These are phyloP conservation scores for Pteromalus puparum DNA, from an alignment of 1,140 invertebrate genomes.

Conservation along the genomic window DNA sequence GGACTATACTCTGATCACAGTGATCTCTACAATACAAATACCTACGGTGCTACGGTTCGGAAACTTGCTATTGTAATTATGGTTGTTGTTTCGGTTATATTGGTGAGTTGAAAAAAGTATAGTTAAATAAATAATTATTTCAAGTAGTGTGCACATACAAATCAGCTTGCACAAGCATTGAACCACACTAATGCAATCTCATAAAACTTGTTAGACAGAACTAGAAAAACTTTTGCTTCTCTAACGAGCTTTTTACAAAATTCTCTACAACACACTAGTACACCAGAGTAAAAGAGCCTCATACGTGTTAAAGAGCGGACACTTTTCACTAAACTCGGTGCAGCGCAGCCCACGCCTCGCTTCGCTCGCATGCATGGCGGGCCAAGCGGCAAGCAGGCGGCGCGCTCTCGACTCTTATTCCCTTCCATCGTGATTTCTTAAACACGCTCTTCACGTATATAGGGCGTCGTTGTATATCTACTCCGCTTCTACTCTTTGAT, in stretches of 20 bases:
- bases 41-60: conserved; percentile 62
- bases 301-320: conserved; percentile 47
- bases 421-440: conserved; percentile 65
- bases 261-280: background rate
- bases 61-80: conserved; percentile 71
- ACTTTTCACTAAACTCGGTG: conserved; percentile 58
- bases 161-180: background rate
- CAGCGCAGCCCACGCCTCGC: background rate
- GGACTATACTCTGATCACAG: conserved; percentile 71
- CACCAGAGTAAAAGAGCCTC: background rate
- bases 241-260: background rate
- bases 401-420: background rate
- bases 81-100: conserved; percentile 68
- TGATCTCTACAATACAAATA: conserved; percentile 65
- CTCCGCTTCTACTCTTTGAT: background rate
- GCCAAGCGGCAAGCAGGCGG: conserved; percentile 63
- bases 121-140: too few species aligned
- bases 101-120: conserved; percentile 62
- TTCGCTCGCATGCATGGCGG: conserved; percentile 64
- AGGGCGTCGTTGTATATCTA: conserved; percentile 60
- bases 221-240: too few species aligned
- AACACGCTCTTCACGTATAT: conserved; percentile 68
- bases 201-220: background rate
- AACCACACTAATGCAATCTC: background rate
- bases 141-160: too few species aligned